Conservation (phyloP, 2,797 vertebrate genomes). For the Trachurus trachurus region DNA sequence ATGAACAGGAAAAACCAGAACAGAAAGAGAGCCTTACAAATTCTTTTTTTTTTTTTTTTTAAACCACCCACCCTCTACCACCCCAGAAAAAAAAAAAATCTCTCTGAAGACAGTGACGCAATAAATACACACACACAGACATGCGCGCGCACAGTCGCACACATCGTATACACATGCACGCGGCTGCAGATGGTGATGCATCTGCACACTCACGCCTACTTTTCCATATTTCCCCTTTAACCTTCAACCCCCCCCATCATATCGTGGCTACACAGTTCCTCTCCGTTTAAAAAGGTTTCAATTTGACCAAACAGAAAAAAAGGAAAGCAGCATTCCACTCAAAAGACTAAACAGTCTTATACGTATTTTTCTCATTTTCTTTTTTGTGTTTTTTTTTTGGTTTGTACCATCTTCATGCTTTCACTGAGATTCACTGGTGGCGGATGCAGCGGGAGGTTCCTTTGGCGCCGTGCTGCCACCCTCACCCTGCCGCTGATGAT, state of each 20-base stretch:
- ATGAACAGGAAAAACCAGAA: constrained; percentile 65
- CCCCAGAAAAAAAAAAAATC: constrained; percentile 53
- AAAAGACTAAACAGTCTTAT: constrained; percentile 69
- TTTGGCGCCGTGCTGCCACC: constrained; percentile 42
- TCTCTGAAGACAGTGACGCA: constrained; percentile 83
- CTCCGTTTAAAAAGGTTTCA: constrained; percentile 40
- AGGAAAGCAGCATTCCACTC: constrained; percentile 77
- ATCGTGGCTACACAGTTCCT: constrained; percentile 53
- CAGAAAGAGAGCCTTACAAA: constrained; percentile 69
- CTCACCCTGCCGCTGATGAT: constrained; percentile 11
- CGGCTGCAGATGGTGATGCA: constrained; percentile 62
- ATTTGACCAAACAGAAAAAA: constrained; percentile 38
- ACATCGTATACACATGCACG: constrained; percentile 1
- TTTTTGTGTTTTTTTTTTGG: constrained; percentile 51
- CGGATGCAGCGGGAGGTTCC: constrained; percentile 36
- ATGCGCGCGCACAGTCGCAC: constrained; percentile 4
- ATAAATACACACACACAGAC: constrained; percentile 51
- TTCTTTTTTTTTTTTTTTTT: constrained; percentile 14
- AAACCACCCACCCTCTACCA: constrained; percentile 59
- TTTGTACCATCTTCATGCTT: constrained; percentile 62
- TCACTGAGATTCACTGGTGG: constrained; percentile 44
- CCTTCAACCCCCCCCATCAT: not conserved
- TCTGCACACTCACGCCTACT: constrained; percentile 60
- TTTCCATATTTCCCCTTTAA: constrained; percentile 32
- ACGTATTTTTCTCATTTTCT: constrained; percentile 58